A percentile compares a stretch with the other conserved stretches of the same genome.
These are phyloP conservation scores for Orchestia grillus DNA, from an alignment of 1,140 invertebrate species.

Conservation along the genomic window DNA sequence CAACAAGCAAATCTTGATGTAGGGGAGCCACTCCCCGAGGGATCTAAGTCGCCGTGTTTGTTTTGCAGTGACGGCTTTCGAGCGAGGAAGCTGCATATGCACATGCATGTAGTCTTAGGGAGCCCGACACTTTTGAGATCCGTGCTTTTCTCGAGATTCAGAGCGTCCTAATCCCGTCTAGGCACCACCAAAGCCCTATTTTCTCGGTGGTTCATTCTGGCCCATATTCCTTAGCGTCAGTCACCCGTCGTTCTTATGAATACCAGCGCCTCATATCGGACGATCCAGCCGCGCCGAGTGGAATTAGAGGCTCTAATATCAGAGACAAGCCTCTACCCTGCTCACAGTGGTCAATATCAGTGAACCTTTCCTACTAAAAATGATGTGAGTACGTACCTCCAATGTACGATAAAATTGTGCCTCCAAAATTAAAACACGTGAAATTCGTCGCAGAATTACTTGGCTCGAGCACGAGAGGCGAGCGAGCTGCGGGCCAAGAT, in stretches of 20 bases:
- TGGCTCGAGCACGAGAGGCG: not conserved
- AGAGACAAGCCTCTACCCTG: not conserved
- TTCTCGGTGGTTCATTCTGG: conserved; percentile 49
- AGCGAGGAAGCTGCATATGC: conserved; percentile 41
- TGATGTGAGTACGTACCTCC: not conserved
- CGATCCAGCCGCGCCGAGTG: conserved; percentile 17
- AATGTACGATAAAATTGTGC: not conserved
- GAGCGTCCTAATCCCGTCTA: conserved; percentile 31
- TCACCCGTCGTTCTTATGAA: conserved; percentile 47
- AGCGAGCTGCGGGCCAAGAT: not conserved
- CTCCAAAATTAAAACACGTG: not conserved
- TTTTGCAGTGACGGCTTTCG: not conserved
- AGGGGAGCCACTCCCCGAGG: not conserved
- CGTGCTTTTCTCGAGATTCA: conserved; percentile 47
- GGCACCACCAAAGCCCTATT: conserved; percentile 46
- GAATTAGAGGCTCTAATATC: conserved; percentile 25
- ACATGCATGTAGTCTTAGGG: conserved; percentile 8
- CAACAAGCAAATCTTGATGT: conserved; percentile 31
- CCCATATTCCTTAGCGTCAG: conserved; percentile 56
- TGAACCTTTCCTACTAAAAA: not conserved
- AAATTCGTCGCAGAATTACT: not conserved
- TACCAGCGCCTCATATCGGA: conserved; percentile 47
- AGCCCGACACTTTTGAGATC: conserved; percentile 21
- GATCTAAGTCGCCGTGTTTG: conserved; percentile 2
- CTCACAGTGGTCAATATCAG: not conserved